Evolutionary conservation across 1,140 invertebrate genomes (phyloP).

Genomic region (Drosophila busckii): DNA sequence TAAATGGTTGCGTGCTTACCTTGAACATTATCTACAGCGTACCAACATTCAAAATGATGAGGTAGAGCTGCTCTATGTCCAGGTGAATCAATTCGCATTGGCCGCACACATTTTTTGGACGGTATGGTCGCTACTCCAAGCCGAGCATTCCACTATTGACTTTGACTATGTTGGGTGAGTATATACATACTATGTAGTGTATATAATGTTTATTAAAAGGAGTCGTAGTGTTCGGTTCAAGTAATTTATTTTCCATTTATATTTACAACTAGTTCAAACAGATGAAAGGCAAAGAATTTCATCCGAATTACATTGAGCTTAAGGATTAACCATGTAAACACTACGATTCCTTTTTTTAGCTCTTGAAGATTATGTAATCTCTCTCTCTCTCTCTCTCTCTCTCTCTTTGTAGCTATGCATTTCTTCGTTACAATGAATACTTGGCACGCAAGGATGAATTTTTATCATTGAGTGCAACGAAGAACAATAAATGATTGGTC

Average conservation of each 20-base stretch:
- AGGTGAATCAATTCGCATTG: constrained; percentile 90
- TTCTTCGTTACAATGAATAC: constrained; percentile 84
- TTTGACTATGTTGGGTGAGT: constrained; percentile 95
- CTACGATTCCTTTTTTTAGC: too few relatives aligned
- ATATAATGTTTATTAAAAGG: constrained; percentile 4
- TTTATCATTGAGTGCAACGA: constrained; percentile 54
- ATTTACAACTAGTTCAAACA: too few relatives aligned
- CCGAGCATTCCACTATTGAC: constrained; percentile 92
- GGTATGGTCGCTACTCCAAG: constrained; percentile 95
- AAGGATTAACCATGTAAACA: too few relatives aligned
- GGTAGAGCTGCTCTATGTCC: constrained; percentile 85
- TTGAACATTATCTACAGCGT: constrained; percentile 82
- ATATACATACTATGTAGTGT: constrained; percentile 5
- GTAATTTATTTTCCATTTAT: too few relatives aligned
- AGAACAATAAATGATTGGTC: constrained; percentile 63
- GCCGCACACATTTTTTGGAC: constrained; percentile 95
- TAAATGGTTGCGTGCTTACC: constrained; percentile 89
- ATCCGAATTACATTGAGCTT: too few relatives aligned
- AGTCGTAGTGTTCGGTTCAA: too few relatives aligned
- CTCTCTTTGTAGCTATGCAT: constrained; percentile 84
- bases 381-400: too few relatives aligned
- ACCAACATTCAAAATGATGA: constrained; percentile 80
- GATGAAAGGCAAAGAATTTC: too few relatives aligned
- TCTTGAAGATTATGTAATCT: too few relatives aligned
- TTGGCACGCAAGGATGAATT: constrained; percentile 80